Conservation (phyloP, 2,113 vertebrate species). For the Nothocercus julius region DNA sequence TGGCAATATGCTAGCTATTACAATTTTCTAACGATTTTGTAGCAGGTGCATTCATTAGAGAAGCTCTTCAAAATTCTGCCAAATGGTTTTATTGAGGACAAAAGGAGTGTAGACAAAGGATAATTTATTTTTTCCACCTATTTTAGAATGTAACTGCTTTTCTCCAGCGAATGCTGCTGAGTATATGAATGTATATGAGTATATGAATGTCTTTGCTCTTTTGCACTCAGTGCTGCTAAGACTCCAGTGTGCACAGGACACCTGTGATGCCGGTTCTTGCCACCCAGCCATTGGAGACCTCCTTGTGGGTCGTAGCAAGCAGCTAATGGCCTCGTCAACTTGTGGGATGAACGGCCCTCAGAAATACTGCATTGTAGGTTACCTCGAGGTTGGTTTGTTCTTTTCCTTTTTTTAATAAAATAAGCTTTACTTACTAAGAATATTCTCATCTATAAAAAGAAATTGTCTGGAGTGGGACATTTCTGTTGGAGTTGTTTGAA, state of each 20-base stretch:
- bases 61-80: background rate
- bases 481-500: background rate
- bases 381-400: conserved; percentile 83
- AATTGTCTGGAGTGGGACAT: background rate
- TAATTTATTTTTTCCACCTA: background rate
- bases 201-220: background rate
- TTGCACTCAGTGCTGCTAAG: conserved; percentile 70
- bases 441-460: background rate
- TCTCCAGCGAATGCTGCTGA: background rate
- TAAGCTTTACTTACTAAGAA: background rate
- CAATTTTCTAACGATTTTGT: background rate
- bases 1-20: background rate
- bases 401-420: background rate
- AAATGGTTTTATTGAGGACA: background rate
- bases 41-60: background rate
- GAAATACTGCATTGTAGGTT: conserved; percentile 89
- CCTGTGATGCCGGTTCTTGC: conserved; percentile 74
- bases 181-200: background rate
- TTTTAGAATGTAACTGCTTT: background rate
- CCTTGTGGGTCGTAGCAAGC: conserved; percentile 80
- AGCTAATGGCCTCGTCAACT: conserved; percentile 84
- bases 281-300: conserved; percentile 81
- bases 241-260: conserved; percentile 64
- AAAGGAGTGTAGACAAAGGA: background rate
- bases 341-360: conserved; percentile 81